Conservation (phyloP, 2,797 vertebrate species). For the Mustela erminea region DNA sequence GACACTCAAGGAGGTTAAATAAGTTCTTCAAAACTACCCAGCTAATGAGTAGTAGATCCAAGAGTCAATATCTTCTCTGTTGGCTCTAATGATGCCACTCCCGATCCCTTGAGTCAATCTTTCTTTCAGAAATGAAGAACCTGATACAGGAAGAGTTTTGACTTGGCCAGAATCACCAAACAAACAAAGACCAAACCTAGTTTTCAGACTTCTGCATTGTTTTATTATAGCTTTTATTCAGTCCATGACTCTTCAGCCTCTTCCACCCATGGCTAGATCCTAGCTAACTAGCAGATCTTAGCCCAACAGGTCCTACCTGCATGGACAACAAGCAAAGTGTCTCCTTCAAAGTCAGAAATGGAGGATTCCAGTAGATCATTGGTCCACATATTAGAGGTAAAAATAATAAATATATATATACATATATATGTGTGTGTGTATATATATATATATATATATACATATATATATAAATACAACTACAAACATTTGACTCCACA, state of each 20-base stretch:
- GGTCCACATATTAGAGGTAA: background rate
- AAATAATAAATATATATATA: background rate
- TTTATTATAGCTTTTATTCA: background rate
- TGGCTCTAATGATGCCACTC: background rate
- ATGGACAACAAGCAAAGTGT: background rate
- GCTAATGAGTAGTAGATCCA: background rate
- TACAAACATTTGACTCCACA: background rate
- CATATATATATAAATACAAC: background rate
- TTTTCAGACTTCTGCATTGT: background rate
- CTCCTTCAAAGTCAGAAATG: background rate
- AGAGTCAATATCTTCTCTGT: background rate
- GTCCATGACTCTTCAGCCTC: background rate
- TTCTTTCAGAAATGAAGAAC: background rate
- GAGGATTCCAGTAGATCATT: background rate
- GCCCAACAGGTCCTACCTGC: background rate
- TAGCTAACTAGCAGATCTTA: background rate
- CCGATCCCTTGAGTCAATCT: background rate
- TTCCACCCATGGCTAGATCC: background rate
- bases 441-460: no score
- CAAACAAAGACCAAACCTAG: background rate
- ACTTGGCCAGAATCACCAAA: background rate
- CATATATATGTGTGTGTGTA: no score
- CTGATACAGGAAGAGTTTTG: background rate
- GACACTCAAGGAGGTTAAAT: background rate
- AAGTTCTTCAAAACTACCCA: background rate